Evolutionary conservation across 2,113 vertebrate genomes (phyloP), one percentile per base, ranked within the genome.

Genomic region (Laticauda colubrina): DNA sequence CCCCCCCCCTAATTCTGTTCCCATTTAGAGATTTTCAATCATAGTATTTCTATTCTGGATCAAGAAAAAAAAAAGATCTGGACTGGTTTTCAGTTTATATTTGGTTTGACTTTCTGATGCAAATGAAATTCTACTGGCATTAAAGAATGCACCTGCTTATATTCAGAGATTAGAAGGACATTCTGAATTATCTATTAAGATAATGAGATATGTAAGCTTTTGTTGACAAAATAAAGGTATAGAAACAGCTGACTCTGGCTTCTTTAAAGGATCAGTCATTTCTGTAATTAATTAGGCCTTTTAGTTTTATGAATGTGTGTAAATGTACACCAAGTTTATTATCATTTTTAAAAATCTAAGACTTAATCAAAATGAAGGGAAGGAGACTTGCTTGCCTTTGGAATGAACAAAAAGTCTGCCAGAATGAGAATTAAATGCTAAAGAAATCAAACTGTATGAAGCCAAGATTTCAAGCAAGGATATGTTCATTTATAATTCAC

Each of bases 351-450:
- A 96, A 95, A 95, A 95, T 96, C 93, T 95, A 96, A 96, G 91
- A 93, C 95, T 96, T 96, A 96, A 96, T 96, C 96, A 96, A 96
- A 96, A 34, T 96, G 95, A 97, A 96, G 95, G 95, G 92, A 96
- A 93, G 96, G 95, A 96, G 96, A 95, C 90, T 94, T 87, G 81
- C 94, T 54, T 81, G 93, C 59, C 92, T 96, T 92, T 96, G 96
- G 94, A 96, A 96, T 94, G 93, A 94, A 93, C 96, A 89, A 23
- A 90, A 81, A 96, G 94, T 89, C 93, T 95, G 96, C 96, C 97
- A 97, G 96, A 95, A 96, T 94, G 93, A 93, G 94, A 96, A 96
- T 96, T 95, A 96, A 96, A 95, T 96, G 93, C 94, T 95, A 96
- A 96, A 91, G 94, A 96, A 96, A 97, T 94, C 94, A 96, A 96